Evolutionary conservation across 2,888 invertebrate species (phyloP), one percentile per base, ranked within the genome.

Genomic region (Drosophila tanythrix): DNA sequence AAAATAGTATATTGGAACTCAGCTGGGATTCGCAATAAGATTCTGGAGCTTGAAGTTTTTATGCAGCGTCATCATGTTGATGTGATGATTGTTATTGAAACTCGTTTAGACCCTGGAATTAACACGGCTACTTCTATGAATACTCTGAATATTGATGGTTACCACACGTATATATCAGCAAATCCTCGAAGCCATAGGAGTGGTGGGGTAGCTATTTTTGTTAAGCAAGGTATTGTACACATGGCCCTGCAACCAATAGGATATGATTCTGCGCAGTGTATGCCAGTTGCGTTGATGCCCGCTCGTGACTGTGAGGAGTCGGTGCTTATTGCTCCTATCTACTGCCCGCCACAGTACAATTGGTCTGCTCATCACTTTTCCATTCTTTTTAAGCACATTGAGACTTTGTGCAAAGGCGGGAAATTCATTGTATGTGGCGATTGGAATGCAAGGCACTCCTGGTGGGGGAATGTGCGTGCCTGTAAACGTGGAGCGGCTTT

Each of bases 371-470:
- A 27, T 2, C 27, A 48, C 6, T 48, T 48, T 15, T 2, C 6
- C 6, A 48, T 3, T 6, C 27, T 48, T 2, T 21, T 48, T 6
- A 48, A 48, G 0, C 27, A 43, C 10, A 43, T 43, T 1, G 43
- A 43, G 2, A 1, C 10, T 2, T 4, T 27, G 21, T 6, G 25
- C 6, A 10, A 27, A 7, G 29, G 7, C 2, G 31, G 55, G 0
- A 55, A 50, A 2, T 63, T 63, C 2, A 4, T 63, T 0, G 1
- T 21, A 0, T 67, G 61, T 11, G 70, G 70, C 0, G 67, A 70
- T 8, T 70, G 66, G 66, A 70, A 70, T 10, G 70, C 21, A 21
- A 21, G 58, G 7, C 57, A 70, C 2, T 2, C 25, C 0, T 58
- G 70, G 67, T 71, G 70, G 67, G 70, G 70, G 0, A 46, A 31